Evolutionary conservation across 1,140 invertebrate genomes (phyloP).

Genomic region (Prorops nasuta): DNA sequence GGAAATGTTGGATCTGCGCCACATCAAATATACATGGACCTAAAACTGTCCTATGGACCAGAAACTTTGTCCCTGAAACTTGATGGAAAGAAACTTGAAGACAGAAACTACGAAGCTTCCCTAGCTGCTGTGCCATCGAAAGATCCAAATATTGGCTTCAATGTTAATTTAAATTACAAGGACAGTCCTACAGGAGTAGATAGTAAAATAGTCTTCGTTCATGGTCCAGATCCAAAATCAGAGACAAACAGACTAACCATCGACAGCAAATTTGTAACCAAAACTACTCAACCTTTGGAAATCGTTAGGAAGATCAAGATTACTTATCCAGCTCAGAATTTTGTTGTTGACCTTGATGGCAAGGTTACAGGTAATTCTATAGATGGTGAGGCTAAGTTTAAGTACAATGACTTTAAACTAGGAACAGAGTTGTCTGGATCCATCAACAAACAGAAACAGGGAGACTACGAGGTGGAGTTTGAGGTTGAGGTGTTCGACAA

Average conservation of each 20-base stretch:
- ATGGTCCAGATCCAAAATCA: slow-evolving; percentile 63
- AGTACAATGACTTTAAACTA: slow-evolving; percentile 59
- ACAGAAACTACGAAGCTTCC: slow-evolving; percentile 25
- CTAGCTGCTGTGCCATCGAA: slow-evolving; percentile 39
- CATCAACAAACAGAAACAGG: slow-evolving; percentile 52
- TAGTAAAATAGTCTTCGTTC: slow-evolving; percentile 60
- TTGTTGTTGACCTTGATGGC: slow-evolving; percentile 55
- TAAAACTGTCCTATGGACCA: slow-evolving; percentile 57
- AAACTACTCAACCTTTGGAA: slow-evolving; percentile 44
- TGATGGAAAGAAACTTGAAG: slow-evolving; percentile 28
- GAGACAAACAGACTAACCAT: slow-evolving; percentile 58
- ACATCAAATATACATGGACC: slow-evolving; percentile 49
- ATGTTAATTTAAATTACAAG: slow-evolving; percentile 54
- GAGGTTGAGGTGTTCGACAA: slow-evolving; percentile 59
- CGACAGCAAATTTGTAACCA: too few species aligned
- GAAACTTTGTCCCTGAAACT: slow-evolving; percentile 54
- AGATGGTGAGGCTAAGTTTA: slow-evolving; percentile 53
- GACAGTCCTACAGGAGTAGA: slow-evolving; percentile 29
- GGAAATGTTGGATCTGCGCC: slow-evolving; percentile 55
- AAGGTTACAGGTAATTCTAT: slow-evolving; percentile 58
- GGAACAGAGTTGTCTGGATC: slow-evolving; percentile 60
- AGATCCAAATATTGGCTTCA: slow-evolving; percentile 63
- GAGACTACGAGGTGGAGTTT: slow-evolving; percentile 63
- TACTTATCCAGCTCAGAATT: slow-evolving; percentile 56
- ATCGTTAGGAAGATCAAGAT: slow-evolving; percentile 53